These are phyloP conservation scores for Mystacides longicornis DNA, from an alignment of 2,888 invertebrate species.

Conservation along the genomic window DNA sequence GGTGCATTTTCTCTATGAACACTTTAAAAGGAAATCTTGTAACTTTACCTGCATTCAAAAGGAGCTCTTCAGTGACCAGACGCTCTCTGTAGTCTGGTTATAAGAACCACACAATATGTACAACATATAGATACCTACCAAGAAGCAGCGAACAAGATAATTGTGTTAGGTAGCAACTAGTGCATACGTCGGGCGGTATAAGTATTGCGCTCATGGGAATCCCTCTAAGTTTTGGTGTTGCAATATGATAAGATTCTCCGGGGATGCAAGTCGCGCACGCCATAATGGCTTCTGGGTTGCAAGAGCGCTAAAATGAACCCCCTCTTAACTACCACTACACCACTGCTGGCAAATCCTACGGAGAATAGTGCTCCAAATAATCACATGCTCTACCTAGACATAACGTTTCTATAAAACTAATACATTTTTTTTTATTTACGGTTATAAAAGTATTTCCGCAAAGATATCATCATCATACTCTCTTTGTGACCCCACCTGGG, in stretches of 20 bases:
- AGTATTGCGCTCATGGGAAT: conserved; percentile 19
- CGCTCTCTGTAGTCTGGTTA: background rate
- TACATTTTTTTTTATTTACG: no score
- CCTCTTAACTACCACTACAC: no score
- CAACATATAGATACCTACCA: background rate
- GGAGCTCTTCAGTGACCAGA: background rate
- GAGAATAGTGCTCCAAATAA: no score
- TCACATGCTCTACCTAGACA: no score
- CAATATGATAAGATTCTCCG: conserved; percentile 24
- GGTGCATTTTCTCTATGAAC: background rate
- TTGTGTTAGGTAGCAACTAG: no score
- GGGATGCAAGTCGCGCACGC: conserved; percentile 14
- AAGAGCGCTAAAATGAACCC: conserved; percentile 6
- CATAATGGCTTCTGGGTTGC: conserved; percentile 21
- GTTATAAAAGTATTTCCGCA: no score
- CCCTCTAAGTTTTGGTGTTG: conserved; percentile 22
- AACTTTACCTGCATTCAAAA: background rate
- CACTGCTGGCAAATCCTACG: no score
- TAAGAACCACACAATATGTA: background rate
- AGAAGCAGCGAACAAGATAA: no score
- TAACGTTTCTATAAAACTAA: no score
- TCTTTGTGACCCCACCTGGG: no score
- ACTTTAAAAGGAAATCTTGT: background rate
- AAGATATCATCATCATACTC: no score
- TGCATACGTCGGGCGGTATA: conserved; percentile 12